Base-by-base conservation (phyloP, 2,113 vertebrate species). In the Lutjanus erythropterus region DNA sequence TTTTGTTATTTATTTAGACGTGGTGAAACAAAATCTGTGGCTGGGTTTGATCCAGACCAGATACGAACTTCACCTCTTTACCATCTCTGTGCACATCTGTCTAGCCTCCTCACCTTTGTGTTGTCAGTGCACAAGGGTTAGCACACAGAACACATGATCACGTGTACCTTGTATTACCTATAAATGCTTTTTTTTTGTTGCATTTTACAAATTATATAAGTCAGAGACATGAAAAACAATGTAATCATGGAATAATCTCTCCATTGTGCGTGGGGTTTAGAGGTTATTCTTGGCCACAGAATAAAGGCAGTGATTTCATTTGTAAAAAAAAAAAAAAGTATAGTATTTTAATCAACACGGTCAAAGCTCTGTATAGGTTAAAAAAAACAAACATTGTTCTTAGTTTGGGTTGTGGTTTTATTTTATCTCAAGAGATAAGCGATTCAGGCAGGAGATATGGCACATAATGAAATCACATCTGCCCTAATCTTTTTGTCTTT, bases 201-300 rank as follows among this genome's bases (percentile, higher is more conserved):
- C 35, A 12, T 23, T 73, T 46, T 59, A 19, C 31, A 72, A 62
- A 42, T 74, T 18, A 10, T 72, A 18, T 21, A 64, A 70, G 5
- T 66, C 66, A 31, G n/a, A 84, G 25, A 46, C 50, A 75, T 25
- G 6, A 46, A 49, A 74, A 59, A 62, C 47, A 52, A 23, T 66
- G 39, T 59, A 75, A 72, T 81, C 55, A 68, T 37, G n/a, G 3
- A 41, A 35, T 88, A 89, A 86, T 89, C 77, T 81, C 25, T 77
- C 31, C 69, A 23, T 27, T 74, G 31, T 49, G 15, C 71, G 29
- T 33, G 37, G 35, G 59, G 69, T 39, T 91, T 86, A 75, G 7
- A 56, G 31, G 47, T 85, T 69, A 78, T 49, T 79, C 39, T 44
- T 46, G 33, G 46, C 14, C 31, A 35, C n/a, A 7, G 47, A 44